Evolutionary conservation across 1,140 invertebrate genomes (phyloP), one percentile per base, ranked within the genome.

Genomic region (Drosophila kikkawai): DNA sequence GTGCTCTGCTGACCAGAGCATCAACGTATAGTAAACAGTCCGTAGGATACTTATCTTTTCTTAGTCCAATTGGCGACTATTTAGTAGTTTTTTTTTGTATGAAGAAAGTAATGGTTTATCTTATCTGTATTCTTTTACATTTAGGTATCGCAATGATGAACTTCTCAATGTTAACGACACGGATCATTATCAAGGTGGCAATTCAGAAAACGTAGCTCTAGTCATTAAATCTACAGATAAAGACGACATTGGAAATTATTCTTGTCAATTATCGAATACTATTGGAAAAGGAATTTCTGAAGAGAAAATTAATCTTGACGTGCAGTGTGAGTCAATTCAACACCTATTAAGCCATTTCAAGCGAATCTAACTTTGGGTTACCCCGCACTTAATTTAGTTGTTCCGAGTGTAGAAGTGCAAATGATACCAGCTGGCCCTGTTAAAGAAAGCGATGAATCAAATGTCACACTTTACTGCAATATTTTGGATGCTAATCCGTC

Each of bases 381-480:
- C 5, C 8, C 6, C 37, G 7, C 42, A 34, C 48, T 29, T 45
- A 26, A 9, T 57, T 9, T 34, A 97, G 96, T 95, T 93, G 96
- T 96, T 75, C 97, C 97, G 1, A 94, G 94, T 81, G 97, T 98
- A 0, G 94, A 95, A 69, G 94, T 98, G 29, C 94, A 94, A 48
- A 97, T 97, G 95, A 95, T 96, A 60, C 96, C 97, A 11, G 93
- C 94, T 4, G 94, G 94, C 2, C 96, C 97, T 0, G 95, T 98
- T 15, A 95, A 96, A 79, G 97, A 98, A 80, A 95, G 95, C n/a
- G 96, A 97, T 58, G 94, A 95, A 65, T 93, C 94, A 37, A 98
- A 97, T 92, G 96, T 98, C 22, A 97, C 97, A 1, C 93, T 98
- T 19, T 95, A 95, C 37, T 98, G 98, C 86, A 95, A 97, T 66